phyloP scores from a whole-genome alignment of 2,888 invertebrate species.

The Hoplodrina ambigua region DNA sequence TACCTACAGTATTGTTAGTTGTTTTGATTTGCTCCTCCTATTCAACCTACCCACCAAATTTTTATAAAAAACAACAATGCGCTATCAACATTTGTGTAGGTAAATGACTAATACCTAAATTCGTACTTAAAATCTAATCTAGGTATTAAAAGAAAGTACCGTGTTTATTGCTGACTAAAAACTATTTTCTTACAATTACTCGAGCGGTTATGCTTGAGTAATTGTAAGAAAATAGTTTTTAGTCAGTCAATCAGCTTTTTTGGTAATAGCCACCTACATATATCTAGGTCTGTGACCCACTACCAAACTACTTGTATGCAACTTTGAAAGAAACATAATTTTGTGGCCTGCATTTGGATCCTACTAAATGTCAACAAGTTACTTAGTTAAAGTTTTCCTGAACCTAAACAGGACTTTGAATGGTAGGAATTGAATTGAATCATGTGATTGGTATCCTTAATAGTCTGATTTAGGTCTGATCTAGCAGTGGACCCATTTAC shows the following conservation, averaged over 20 bases:
- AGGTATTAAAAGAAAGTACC: too few species aligned
- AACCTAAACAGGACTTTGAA: constrained; percentile 2
- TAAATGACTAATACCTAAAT: too few species aligned
- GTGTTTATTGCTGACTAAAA: too few species aligned
- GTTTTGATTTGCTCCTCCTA: too few species aligned
- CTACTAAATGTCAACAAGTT: constrained; percentile 2
- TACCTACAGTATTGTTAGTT: too few species aligned
- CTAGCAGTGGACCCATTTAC: constrained; percentile 34
- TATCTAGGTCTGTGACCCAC: too few species aligned
- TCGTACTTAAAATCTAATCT: too few species aligned
- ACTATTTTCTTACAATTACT: too few species aligned
- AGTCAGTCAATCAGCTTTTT: background rate
- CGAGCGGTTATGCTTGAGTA: too few species aligned
- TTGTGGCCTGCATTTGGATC: background rate
- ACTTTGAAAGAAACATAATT: constrained; percentile 25
- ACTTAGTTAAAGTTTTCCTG: constrained; percentile 13
- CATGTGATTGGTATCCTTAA: constrained; percentile 6
- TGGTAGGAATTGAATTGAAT: background rate
- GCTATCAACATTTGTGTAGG: too few species aligned
- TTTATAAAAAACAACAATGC: too few species aligned
- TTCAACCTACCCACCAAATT: too few species aligned
- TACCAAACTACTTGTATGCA: background rate
- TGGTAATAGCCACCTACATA: background rate
- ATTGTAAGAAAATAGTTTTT: background rate
- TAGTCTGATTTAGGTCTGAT: background rate